These are phyloP conservation scores for Gavia stellata DNA, from an alignment of 2,113 vertebrate genomes.

Conservation along the genomic window DNA sequence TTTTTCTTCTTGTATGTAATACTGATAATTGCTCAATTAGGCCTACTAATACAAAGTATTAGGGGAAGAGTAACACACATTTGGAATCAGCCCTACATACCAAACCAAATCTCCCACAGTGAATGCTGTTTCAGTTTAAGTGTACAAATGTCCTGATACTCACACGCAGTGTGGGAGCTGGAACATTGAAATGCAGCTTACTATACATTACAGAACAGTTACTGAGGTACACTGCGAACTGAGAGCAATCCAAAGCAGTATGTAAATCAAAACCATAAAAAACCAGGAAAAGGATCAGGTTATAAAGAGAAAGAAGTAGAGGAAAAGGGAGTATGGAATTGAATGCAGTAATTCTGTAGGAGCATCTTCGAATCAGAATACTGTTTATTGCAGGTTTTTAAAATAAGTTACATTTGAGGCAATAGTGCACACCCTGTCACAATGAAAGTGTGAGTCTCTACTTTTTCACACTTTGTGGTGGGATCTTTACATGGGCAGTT, in stretches of 20 bases:
- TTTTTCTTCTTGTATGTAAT: not conserved
- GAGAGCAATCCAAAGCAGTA: not conserved
- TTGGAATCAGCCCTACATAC: not conserved
- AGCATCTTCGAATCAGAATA: not conserved
- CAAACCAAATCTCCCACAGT: not conserved
- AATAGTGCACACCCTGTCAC: not conserved
- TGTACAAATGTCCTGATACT: not conserved
- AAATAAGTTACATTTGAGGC: not conserved
- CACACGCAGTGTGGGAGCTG: not conserved
- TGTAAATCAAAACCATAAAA: not conserved
- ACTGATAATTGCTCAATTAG: not conserved
- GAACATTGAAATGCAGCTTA: not conserved
- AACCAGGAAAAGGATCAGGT: accelerated
- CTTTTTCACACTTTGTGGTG: not conserved
- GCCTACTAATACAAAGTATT: not conserved
- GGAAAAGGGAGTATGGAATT: not conserved
- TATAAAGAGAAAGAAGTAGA: not conserved
- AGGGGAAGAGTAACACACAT: not conserved
- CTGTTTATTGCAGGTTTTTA: not conserved
- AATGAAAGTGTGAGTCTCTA: not conserved
- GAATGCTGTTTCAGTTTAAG: not conserved
- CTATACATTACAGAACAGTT: not conserved
- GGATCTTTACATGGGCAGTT: not conserved
- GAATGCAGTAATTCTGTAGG: not conserved
- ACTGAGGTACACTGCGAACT: not conserved